A percentile compares a stretch with the other conserved stretches of the same genome.
Conservation (phyloP, 2,797 vertebrate species). For the Protosalanx chinensis region DNA sequence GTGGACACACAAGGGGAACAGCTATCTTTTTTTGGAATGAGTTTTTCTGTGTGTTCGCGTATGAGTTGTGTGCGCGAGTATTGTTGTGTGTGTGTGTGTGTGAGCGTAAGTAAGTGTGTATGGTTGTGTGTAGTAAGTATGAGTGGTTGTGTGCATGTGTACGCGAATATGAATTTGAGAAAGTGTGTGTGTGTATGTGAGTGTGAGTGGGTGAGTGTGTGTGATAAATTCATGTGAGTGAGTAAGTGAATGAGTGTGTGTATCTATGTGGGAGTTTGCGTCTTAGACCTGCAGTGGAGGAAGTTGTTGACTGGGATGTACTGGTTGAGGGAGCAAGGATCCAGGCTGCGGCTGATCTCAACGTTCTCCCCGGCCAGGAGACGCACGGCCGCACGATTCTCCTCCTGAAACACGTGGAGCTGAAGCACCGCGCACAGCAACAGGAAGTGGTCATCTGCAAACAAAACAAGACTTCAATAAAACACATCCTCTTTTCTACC, state of each 20-base stretch:
- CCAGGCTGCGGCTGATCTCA: slow-evolving; percentile 72
- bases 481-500: not conserved
- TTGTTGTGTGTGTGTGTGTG: too few species aligned
- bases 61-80: too few species aligned
- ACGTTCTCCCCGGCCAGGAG: slow-evolving; percentile 69
- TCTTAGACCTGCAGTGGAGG: slow-evolving; percentile 67
- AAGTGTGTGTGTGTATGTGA: too few species aligned
- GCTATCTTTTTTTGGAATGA: too few species aligned
- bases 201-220: too few species aligned
- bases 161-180: too few species aligned
- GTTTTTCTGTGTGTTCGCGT: too few species aligned
- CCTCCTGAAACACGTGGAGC: slow-evolving; percentile 76
- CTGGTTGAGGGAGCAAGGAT: slow-evolving; percentile 65
- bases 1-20: not conserved
- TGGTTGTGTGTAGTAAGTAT: too few species aligned
- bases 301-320: slow-evolving; percentile 71
- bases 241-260: not conserved
- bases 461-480: not conserved
- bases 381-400: slow-evolving; percentile 67
- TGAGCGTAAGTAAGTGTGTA: too few species aligned
- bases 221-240: not conserved
- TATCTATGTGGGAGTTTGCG: not conserved
- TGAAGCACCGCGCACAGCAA: slow-evolving; percentile 77
- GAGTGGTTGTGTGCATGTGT: too few species aligned
- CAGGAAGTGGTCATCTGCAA: slow-evolving; percentile 74